Conservation (phyloP, 2,797 vertebrate species). For the Acrocephalus scirpaceus region DNA sequence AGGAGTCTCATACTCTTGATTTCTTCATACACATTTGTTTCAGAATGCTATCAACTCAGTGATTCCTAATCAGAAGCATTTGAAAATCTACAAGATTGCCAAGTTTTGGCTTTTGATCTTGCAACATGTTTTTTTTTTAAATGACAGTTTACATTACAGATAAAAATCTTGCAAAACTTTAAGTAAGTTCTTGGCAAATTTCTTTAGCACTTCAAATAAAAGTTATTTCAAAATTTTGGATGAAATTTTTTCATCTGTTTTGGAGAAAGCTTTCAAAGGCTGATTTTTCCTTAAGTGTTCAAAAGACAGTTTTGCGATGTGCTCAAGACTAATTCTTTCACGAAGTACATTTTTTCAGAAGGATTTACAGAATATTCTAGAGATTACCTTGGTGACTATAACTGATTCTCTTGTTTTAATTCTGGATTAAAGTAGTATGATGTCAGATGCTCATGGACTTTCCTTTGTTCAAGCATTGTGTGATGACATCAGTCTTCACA, state of each 20-base stretch:
- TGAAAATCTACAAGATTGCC: not conserved
- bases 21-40: not conserved
- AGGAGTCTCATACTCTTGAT: not conserved
- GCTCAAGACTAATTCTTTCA: not conserved
- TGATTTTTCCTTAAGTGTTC: conserved; percentile 9
- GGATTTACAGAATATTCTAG: not conserved
- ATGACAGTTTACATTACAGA: not conserved
- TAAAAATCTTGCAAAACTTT: conserved; percentile 45
- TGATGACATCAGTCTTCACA: conserved; percentile 16
- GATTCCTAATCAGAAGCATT: conserved; percentile 18
- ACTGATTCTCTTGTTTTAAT: not conserved
- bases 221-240: not conserved
- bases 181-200: not conserved
- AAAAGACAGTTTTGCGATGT: not conserved
- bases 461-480: not conserved
- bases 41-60: not conserved
- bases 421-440: not conserved
- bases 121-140: not conserved
- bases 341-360: not conserved
- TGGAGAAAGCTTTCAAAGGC: not conserved
- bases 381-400: not conserved
- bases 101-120: conserved; percentile 8
- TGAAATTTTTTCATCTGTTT: not conserved
- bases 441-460: not conserved
- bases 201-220: conserved; percentile 11